A percentile compares a stretch with the other conserved stretches of the same genome.
phyloP scores from a whole-genome alignment of 2,113 vertebrate species.

The Plecturocebus donacophilus region DNA sequence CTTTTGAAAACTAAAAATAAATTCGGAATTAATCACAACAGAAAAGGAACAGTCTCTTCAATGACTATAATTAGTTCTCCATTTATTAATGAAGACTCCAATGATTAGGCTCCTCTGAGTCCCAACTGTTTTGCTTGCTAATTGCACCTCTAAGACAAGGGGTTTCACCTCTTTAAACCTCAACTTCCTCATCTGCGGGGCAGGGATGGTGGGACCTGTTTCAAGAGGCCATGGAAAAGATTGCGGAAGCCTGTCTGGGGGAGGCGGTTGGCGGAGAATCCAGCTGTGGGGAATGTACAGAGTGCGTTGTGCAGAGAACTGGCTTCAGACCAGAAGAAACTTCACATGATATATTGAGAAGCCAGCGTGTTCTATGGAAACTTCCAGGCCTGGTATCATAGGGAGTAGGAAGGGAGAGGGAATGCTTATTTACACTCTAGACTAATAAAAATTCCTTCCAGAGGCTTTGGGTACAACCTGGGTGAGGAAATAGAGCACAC shows the following conservation, averaged over 20 bases:
- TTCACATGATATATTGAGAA: not conserved
- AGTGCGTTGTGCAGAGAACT: not conserved
- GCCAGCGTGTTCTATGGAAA: not conserved
- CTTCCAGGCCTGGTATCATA: not conserved
- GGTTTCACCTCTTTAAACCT: not conserved
- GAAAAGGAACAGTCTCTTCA: constrained; percentile 69
- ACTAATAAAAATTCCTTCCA: constrained; percentile 25
- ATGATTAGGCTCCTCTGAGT: constrained; percentile 45
- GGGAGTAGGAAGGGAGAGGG: not conserved
- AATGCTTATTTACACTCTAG: not conserved
- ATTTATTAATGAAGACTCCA: constrained; percentile 67
- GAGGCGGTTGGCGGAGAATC: not conserved
- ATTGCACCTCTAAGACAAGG: not conserved
- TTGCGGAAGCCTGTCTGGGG: not conserved
- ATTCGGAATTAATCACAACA: constrained; percentile 73
- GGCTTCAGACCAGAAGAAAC: not conserved
- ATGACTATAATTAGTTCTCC: constrained; percentile 74
- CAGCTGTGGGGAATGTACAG: too few species aligned
- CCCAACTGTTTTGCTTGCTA: constrained; percentile 66
- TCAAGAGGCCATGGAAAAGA: not conserved
- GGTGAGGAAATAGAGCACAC: not conserved
- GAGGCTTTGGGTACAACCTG: not conserved
- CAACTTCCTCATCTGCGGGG: not conserved
- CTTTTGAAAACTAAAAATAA: constrained; percentile 77
- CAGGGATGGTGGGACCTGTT: not conserved